These are phyloP conservation scores for Myxocyprinus asiaticus DNA, from an alignment of 2,113 vertebrate species.

Conservation along the genomic window DNA sequence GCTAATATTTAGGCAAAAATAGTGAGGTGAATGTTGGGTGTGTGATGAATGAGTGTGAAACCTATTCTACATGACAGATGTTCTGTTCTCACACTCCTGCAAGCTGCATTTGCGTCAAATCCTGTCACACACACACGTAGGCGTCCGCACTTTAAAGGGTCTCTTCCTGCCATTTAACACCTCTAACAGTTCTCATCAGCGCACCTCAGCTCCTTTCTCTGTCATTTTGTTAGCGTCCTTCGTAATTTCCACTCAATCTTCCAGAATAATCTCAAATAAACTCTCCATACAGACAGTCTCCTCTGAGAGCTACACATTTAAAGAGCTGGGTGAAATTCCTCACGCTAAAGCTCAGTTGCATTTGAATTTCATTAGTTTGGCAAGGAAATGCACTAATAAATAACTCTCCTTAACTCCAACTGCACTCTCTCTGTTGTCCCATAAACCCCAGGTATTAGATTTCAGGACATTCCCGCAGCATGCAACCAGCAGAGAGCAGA, in stretches of 20 bases:
- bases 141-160: background rate
- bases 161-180: conserved; percentile 29
- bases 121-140: background rate
- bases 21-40: background rate
- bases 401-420: background rate
- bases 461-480: background rate
- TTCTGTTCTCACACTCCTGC: conserved; percentile 36
- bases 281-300: background rate
- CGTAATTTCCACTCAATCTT: conserved; percentile 10
- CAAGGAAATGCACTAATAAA: background rate
- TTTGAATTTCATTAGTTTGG: conserved; percentile 17
- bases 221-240: background rate
- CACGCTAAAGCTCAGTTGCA: background rate
- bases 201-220: background rate
- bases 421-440: background rate
- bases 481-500: background rate
- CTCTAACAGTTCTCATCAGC: conserved; percentile 5
- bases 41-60: background rate
- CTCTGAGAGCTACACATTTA: no score
- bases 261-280: conserved; percentile 11
- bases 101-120: conserved; percentile 26
- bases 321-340: background rate
- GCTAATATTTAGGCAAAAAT: no score
- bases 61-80: background rate
- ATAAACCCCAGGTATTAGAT: background rate